These are phyloP conservation scores for Catharus ustulatus DNA, from an alignment of 2,797 vertebrate genomes.

Conservation along the genomic window DNA sequence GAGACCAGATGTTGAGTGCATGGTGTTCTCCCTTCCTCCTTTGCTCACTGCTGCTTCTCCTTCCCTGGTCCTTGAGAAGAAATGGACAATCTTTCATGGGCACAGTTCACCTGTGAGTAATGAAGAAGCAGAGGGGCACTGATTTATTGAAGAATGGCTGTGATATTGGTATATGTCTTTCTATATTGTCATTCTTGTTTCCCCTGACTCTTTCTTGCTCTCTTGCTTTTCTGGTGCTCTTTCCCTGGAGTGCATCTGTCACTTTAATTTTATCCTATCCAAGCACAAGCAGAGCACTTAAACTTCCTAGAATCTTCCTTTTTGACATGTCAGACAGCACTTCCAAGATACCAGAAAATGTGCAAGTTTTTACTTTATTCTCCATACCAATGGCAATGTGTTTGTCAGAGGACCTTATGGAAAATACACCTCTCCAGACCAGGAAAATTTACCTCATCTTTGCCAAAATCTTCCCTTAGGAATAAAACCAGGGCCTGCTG, in stretches of 20 bases:
- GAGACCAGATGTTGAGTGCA: not conserved
- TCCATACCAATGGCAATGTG: not conserved
- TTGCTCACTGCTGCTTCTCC: not conserved
- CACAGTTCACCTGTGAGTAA: conserved; percentile 5
- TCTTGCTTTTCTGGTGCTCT: conserved; percentile 68
- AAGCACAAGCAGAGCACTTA: conserved; percentile 39
- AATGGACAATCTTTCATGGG: not conserved
- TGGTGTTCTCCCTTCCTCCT: not conserved
- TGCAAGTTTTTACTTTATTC: not conserved
- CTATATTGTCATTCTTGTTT: conserved; percentile 34
- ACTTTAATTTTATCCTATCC: conserved; percentile 68
- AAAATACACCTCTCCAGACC: not conserved
- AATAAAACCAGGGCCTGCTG: not conserved
- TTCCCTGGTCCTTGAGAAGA: not conserved
- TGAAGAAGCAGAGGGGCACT: not conserved
- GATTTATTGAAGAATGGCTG: conserved; percentile 13
- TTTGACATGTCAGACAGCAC: conserved; percentile 26
- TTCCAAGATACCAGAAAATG: not conserved
- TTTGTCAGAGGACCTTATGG: not conserved
- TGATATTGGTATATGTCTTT: conserved; percentile 18
- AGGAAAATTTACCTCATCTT: not conserved
- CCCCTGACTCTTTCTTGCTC: conserved; percentile 41
- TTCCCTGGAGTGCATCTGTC: conserved; percentile 70
- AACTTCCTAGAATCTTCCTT: conserved; percentile 38
- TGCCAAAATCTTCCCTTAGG: not conserved